phyloP scores from a whole-genome alignment of 2,888 invertebrate species.

The Conus canariensis region DNA sequence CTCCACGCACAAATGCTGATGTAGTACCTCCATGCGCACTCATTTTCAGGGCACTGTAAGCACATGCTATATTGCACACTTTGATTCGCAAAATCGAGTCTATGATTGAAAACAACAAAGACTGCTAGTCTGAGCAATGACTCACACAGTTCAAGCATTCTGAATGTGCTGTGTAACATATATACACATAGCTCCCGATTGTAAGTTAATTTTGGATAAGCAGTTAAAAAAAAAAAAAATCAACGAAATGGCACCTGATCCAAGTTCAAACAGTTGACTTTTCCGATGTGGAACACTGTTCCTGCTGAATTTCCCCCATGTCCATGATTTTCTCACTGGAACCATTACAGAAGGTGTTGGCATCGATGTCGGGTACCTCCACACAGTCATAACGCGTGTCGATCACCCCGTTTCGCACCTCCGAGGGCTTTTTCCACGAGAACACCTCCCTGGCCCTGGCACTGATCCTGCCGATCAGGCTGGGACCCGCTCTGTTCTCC shows the following conservation, averaged over 20 bases:
- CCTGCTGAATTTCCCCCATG: background rate
- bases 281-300: background rate
- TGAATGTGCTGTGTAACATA: too few relatives aligned
- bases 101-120: too few relatives aligned
- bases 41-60: too few relatives aligned
- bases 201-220: too few relatives aligned
- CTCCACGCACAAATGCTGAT: too few relatives aligned
- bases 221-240: too few relatives aligned
- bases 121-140: too few relatives aligned
- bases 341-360: constrained; percentile 20
- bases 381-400: constrained; percentile 40
- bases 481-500: background rate
- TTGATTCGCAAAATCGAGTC: too few relatives aligned
- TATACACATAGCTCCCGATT: too few relatives aligned
- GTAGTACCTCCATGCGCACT: too few relatives aligned
- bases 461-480: constrained; percentile 41
- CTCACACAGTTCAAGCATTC: too few relatives aligned
- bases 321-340: background rate
- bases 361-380: constrained; percentile 31
- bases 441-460: constrained; percentile 21
- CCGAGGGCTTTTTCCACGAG: background rate
- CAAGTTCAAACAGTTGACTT: background rate
- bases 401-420: background rate
- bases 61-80: too few relatives aligned
- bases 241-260: background rate